phyloP scores from a whole-genome alignment of 1,140 invertebrate species.

The Rhopalosiphum padi region DNA sequence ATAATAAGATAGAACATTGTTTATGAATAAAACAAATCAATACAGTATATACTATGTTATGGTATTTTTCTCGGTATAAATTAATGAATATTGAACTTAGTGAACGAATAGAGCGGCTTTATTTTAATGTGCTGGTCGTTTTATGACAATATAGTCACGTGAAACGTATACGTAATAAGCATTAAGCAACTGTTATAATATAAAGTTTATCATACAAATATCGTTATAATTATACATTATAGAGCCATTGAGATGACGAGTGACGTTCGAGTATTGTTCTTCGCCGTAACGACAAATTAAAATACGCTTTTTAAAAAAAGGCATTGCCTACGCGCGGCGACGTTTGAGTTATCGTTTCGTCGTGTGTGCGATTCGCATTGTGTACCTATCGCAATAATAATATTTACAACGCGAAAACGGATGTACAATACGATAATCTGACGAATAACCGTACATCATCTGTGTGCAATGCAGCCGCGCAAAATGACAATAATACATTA shows the following conservation, averaged over 20 bases:
- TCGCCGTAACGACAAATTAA: not conserved
- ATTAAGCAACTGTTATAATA: not conserved
- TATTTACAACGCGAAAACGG: not conserved
- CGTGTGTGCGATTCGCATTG: not conserved
- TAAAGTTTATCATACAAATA: not conserved
- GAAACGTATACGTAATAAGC: not conserved
- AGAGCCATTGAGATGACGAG: not conserved
- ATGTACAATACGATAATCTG: not conserved
- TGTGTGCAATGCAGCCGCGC: not conserved
- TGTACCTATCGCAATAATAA: not conserved
- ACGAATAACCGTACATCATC: conserved; percentile 2
- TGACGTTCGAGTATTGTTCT: not conserved
- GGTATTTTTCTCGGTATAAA: too few relatives aligned
- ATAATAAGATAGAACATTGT: too few relatives aligned
- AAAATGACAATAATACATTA: not conserved
- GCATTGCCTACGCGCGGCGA: not conserved
- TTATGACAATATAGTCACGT: not conserved
- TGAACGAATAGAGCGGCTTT: too few relatives aligned
- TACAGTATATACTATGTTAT: too few relatives aligned
- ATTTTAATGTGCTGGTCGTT: too few relatives aligned
- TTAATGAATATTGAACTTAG: too few relatives aligned
- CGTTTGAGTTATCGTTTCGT: not conserved
- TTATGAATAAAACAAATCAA: too few relatives aligned
- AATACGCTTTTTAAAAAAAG: not conserved
- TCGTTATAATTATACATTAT: too few relatives aligned